phyloP scores from a whole-genome alignment of 2,797 vertebrate genomes.

The Melanitta fusca region DNA sequence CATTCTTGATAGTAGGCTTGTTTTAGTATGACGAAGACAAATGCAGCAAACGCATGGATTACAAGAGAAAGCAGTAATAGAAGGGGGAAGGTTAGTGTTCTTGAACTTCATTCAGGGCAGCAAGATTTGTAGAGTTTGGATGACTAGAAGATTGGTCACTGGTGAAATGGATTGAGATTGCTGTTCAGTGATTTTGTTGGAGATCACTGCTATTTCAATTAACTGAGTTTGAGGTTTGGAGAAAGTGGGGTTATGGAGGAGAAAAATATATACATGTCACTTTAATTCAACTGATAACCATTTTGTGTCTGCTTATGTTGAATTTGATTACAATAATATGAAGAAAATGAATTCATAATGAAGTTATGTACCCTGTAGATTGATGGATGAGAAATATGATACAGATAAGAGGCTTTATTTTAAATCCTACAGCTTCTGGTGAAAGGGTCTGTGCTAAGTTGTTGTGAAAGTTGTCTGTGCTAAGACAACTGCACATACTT shows the following conservation, averaged over 20 bases:
- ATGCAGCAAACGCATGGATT: neutral
- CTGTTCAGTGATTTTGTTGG: neutral
- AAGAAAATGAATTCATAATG: neutral
- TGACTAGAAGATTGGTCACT: neutral
- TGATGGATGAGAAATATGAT: neutral
- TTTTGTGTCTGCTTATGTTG: neutral
- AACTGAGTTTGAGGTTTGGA: neutral
- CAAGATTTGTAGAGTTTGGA: neutral
- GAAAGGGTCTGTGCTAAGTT: neutral
- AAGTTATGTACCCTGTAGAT: neutral
- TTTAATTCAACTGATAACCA: neutral
- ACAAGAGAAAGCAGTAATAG: neutral
- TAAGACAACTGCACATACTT: no score
- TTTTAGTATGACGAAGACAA: neutral
- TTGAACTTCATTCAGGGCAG: neutral
- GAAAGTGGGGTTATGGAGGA: neutral
- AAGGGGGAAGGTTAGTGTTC: neutral
- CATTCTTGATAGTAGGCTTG: neutral
- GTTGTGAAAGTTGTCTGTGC: neutral
- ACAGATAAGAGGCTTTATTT: neutral
- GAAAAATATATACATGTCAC: neutral
- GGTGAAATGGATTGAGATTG: neutral
- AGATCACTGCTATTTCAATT: neutral
- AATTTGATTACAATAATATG: neutral
- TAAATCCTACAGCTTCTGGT: neutral